Base-by-base conservation (phyloP, 2,113 vertebrate genomes). In the Coptodon bakossiorum region DNA sequence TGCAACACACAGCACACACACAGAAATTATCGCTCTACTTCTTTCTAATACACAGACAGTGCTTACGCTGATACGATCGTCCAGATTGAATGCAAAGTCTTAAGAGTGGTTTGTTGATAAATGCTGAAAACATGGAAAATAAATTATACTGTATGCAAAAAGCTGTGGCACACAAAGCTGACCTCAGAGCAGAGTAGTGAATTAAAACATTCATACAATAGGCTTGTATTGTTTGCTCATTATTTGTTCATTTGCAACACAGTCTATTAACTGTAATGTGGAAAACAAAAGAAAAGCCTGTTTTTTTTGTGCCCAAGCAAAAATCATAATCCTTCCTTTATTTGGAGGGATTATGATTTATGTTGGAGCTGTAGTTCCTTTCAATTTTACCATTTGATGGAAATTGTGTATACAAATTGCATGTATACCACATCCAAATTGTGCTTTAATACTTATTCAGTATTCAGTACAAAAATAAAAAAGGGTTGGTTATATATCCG, bases 171-270 rank as follows among this genome's bases (percentile, higher is more conserved):
- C 84, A 83, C 63, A 82, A 87, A 92, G 89, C 81, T 90, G 83
- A 90, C 86, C 87, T 90, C 50, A 84, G 40, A 84, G 87, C 73
- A 85, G 80, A 43, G 80, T 43, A 83, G 11, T 84, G 82, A 90
- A 90, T 93, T 86, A 92, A 90, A 57, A 86, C 6, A 45, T n/a
- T 85, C 53, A 38, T 11, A 92, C 85, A 93, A 92, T 89, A 61
- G 86, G 50, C 79, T 84, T 84, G 40, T 48, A 88, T 93, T 93
- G 90, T 92, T 92, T 82, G 66, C 85, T 84, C 48, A 90, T 94
- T 90, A 91, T 86, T 89, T 88, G 86, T 86, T 91, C 79, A 86
- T 94, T 93, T 93, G 80, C 76, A 85, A 81, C 52, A 91, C 34
- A 81, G 56, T 84, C 50, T 82, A 87, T 91, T 92, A 91, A 82